Percentiles rank a stretch among this genome's conserved stretches.
Evolutionary conservation across 2,797 vertebrate genomes (phyloP).

Genomic region (Labeo calbasu): DNA sequence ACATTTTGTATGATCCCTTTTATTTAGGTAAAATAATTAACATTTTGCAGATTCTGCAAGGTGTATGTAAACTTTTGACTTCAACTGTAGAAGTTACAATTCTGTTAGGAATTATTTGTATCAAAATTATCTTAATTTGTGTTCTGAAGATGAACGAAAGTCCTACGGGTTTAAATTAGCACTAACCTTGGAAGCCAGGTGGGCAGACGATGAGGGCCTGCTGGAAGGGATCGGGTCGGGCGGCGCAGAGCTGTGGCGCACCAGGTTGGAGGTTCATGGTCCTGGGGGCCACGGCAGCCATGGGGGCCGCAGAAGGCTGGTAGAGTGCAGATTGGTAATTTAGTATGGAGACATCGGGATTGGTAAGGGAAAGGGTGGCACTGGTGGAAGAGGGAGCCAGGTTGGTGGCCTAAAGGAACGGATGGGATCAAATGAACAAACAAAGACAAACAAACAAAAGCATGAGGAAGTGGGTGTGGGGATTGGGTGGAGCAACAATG

Average conservation of each 20-base stretch:
- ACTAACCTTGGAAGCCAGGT: slow-evolving; percentile 97
- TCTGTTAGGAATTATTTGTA: no score
- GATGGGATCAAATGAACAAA: slow-evolving; percentile 80
- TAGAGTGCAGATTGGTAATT: slow-evolving; percentile 98
- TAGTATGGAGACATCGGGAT: slow-evolving; percentile 96
- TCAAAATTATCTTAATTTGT: no score
- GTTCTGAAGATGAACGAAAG: no score
- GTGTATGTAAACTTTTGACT: no score
- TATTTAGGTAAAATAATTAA: no score
- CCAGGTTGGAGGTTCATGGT: slow-evolving; percentile 95
- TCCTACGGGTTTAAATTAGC: not conserved
- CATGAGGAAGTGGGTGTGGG: slow-evolving; percentile 62
- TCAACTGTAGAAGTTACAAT: no score
- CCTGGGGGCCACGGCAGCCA: slow-evolving; percentile 97
- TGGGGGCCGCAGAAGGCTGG: slow-evolving; percentile 96
- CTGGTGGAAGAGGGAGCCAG: slow-evolving; percentile 95
- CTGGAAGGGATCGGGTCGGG: slow-evolving; percentile 97
- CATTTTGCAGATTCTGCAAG: no score
- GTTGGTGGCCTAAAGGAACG: slow-evolving; percentile 90
- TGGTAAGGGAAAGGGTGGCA: slow-evolving; percentile 96
- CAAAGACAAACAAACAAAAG: slow-evolving; percentile 65
- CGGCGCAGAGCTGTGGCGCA: slow-evolving; percentile 91
- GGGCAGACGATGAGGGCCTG: slow-evolving; percentile 99
- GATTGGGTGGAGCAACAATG: slow-evolving; percentile 30
- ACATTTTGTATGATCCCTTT: no score